These are phyloP conservation scores for Brachionus rotundiformis DNA, from an alignment of 1,140 invertebrate genomes.

Conservation along the genomic window DNA sequence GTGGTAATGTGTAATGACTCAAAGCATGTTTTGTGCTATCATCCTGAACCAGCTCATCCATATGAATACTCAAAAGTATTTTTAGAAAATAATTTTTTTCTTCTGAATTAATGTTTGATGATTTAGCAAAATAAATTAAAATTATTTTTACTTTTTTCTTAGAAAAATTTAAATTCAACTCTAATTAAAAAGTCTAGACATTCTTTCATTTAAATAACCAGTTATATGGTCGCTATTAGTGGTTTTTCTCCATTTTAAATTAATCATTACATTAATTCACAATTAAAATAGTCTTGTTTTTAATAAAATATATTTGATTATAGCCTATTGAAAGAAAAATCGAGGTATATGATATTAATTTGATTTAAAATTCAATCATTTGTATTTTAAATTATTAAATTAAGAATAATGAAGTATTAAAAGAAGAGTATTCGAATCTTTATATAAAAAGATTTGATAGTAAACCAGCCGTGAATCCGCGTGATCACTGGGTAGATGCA, in stretches of 20 bases:
- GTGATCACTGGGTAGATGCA: slow-evolving; percentile 40
- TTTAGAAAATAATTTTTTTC: not conserved
- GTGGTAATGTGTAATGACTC: slow-evolving; percentile 44
- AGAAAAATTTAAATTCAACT: too few relatives aligned
- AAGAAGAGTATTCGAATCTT: slow-evolving; percentile 47
- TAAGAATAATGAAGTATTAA: slow-evolving; percentile 8
- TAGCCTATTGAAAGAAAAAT: slow-evolving; percentile 49
- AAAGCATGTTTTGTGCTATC: slow-evolving; percentile 50
- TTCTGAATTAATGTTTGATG: not conserved
- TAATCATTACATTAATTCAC: too few relatives aligned
- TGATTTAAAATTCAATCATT: not conserved
- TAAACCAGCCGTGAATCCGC: not conserved
- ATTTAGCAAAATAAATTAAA: not conserved
- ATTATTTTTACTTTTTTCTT: not conserved
- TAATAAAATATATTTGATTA: not conserved
- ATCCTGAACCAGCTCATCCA: slow-evolving; percentile 45
- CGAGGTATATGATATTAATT: not conserved
- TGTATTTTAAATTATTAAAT: not conserved
- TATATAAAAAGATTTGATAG: slow-evolving; percentile 48
- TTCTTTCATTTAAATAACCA: too few relatives aligned
- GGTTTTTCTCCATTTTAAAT: too few relatives aligned
- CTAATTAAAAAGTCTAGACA: too few relatives aligned
- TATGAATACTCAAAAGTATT: slow-evolving; percentile 49
- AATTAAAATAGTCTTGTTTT: not conserved
- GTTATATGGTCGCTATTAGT: too few relatives aligned